A percentile compares a stretch with the other conserved stretches of the same genome.
phyloP scores from a whole-genome alignment of 2,888 invertebrate genomes.

The Molorchus minor region DNA sequence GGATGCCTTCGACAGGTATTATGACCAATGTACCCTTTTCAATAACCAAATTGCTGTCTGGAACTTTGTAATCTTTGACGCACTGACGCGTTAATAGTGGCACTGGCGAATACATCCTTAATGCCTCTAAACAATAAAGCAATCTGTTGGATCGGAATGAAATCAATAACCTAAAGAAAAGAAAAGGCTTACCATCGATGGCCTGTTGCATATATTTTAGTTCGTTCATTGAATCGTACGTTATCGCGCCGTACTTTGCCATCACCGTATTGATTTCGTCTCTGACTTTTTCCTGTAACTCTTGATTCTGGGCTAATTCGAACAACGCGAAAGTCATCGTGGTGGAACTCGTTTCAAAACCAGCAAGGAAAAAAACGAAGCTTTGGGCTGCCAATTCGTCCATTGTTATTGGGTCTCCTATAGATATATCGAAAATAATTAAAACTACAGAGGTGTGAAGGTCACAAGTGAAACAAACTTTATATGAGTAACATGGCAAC shows the following conservation, averaged over 20 bases:
- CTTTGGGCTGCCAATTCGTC: slow-evolving; percentile 49
- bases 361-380: slow-evolving; percentile 34
- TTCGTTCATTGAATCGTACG: slow-evolving; percentile 60
- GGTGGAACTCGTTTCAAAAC: slow-evolving; percentile 36
- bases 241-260: slow-evolving; percentile 54
- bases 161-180: not conserved
- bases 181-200: slow-evolving; percentile 51
- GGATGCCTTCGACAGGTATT: slow-evolving; percentile 52
- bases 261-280: slow-evolving; percentile 57
- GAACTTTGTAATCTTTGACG: slow-evolving; percentile 42
- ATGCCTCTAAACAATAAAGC: slow-evolving; percentile 50
- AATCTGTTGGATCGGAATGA: not conserved
- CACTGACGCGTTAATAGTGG: slow-evolving; percentile 38
- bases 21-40: slow-evolving; percentile 48
- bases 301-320: slow-evolving; percentile 57
- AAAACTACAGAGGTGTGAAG: too few relatives aligned
- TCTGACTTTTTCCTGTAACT: slow-evolving; percentile 60
- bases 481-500: too few relatives aligned
- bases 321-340: slow-evolving; percentile 47
- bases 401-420: slow-evolving; percentile 45
- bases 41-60: slow-evolving; percentile 36
- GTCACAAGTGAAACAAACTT: too few relatives aligned
- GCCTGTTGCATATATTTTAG: slow-evolving; percentile 64
- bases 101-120: slow-evolving; percentile 55
- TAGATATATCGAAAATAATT: too few relatives aligned